Percentiles rank a stretch among this genome's conserved stretches.
Conservation (phyloP, 2,797 vertebrate genomes). For the Myripristis jacobus region DNA sequence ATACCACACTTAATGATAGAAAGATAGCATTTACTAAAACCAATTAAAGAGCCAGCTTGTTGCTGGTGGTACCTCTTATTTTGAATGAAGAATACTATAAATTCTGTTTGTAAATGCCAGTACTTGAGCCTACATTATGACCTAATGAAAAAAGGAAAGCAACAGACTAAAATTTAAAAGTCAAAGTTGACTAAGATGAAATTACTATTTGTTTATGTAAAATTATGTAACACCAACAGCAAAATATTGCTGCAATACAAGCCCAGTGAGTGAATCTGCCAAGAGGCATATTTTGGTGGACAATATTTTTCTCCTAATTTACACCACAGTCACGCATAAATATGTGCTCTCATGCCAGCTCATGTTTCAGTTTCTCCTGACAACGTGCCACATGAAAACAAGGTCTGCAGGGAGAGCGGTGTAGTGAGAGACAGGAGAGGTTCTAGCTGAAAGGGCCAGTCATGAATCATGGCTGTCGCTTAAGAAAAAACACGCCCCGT, state of each 20-base stretch:
- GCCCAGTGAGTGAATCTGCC: background rate
- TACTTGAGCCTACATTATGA: too few relatives aligned
- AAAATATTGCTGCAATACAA: background rate
- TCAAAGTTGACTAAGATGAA: too few relatives aligned
- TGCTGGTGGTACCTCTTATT: too few relatives aligned
- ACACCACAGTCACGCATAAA: conserved; percentile 22
- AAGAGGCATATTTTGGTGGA: background rate
- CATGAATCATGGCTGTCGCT: conserved; percentile 19
- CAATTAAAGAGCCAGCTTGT: background rate
- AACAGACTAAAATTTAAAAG: too few relatives aligned
- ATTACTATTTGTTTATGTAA: too few relatives aligned
- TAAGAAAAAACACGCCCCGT: conserved; percentile 4
- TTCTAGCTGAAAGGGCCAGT: conserved; percentile 27
- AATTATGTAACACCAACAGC: too few relatives aligned
- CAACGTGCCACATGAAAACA: conserved; percentile 40
- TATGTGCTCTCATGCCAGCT: conserved; percentile 43
- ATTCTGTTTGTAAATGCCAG: too few relatives aligned
- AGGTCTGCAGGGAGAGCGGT: conserved; percentile 25
- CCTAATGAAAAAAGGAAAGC: too few relatives aligned
- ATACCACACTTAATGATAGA: background rate
- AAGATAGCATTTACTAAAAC: background rate
- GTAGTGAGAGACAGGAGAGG: conserved; percentile 17
- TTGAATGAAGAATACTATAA: too few relatives aligned
- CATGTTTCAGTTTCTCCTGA: conserved; percentile 46
- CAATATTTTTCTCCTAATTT: conserved; percentile 5